phyloP scores from a whole-genome alignment of 2,888 invertebrate species.

The Synanthedon vespiformis region DNA sequence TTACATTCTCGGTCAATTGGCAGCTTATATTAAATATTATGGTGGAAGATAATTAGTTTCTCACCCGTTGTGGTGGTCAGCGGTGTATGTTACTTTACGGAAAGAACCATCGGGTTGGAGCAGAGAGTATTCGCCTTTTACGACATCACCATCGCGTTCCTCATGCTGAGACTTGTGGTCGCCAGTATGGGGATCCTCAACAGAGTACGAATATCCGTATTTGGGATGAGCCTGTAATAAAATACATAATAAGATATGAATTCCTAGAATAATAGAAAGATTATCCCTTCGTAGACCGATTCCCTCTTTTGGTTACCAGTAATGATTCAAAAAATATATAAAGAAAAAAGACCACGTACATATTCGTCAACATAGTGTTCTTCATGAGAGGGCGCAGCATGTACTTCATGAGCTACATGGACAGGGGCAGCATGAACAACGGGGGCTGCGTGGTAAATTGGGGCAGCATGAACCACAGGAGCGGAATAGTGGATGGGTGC shows the following conservation, averaged over 20 bases:
- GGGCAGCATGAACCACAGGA: constrained; percentile 16
- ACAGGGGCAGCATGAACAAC: constrained; percentile 14
- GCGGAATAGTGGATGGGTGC: constrained; percentile 40
- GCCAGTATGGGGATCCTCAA: constrained; percentile 71
- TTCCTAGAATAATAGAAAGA: too few species aligned
- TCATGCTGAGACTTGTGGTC: constrained; percentile 72
- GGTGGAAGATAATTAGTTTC: constrained; percentile 1
- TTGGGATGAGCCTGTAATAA: constrained; percentile 54
- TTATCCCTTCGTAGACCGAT: too few species aligned
- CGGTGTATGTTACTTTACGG: constrained; percentile 70
- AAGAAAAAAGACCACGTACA: constrained; percentile 24
- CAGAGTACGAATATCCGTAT: constrained; percentile 70
- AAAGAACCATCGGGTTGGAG: constrained; percentile 71
- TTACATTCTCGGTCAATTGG: not conserved
- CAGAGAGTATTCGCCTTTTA: constrained; percentile 69
- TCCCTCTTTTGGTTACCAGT: too few species aligned
- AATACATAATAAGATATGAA: not conserved
- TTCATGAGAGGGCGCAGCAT: constrained; percentile 20
- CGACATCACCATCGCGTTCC: constrained; percentile 67
- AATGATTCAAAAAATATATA: not conserved
- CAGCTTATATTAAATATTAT: not conserved
- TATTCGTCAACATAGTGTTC: constrained; percentile 60
- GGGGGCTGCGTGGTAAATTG: constrained; percentile 10
- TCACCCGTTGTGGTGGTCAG: constrained; percentile 71
- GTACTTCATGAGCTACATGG: constrained; percentile 15